Conservation (phyloP, 23 tunicate genomes). For the Aplidium turbinatum region DNA sequence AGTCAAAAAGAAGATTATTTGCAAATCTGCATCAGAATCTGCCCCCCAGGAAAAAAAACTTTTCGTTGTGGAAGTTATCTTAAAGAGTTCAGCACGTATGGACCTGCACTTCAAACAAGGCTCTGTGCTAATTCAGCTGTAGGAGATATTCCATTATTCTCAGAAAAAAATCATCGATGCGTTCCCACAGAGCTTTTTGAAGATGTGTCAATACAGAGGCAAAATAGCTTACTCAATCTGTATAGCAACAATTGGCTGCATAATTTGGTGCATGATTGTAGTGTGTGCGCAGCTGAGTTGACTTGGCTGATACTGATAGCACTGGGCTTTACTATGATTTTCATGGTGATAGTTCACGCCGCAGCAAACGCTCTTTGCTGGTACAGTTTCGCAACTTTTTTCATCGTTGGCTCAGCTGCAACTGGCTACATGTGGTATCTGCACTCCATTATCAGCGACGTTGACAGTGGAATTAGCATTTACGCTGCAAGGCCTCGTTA, state of each 20-base stretch:
- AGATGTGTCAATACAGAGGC: constrained; percentile 34
- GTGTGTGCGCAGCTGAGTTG: constrained; percentile 65
- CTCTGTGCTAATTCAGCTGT: neutral
- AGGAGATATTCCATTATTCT: constrained; percentile 27
- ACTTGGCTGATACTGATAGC: constrained; percentile 81
- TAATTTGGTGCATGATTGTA: constrained; percentile 72
- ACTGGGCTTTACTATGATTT: constrained; percentile 49
- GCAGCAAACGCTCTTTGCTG: constrained; percentile 65
- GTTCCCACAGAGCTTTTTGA: constrained; percentile 38
- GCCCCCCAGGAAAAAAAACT: constrained; percentile 43
- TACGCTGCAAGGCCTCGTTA: neutral
- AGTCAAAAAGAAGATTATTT: constrained; percentile 4
- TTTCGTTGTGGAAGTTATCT: constrained; percentile 57
- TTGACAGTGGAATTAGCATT: constrained; percentile 31
- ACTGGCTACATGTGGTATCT: constrained; percentile 76
- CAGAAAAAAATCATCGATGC: constrained; percentile 55
- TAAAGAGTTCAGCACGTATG: constrained; percentile 15
- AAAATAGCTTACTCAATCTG: constrained; percentile 61
- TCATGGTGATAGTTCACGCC: constrained; percentile 43
- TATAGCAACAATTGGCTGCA: constrained; percentile 65
- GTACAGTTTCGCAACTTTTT: constrained; percentile 73
- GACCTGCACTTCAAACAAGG: neutral
- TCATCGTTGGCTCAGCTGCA: constrained; percentile 51
- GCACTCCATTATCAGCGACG: constrained; percentile 36
- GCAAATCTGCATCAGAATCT: constrained; percentile 42